Base-by-base conservation (phyloP, 2,797 vertebrate species). In the Cuculus canorus region DNA sequence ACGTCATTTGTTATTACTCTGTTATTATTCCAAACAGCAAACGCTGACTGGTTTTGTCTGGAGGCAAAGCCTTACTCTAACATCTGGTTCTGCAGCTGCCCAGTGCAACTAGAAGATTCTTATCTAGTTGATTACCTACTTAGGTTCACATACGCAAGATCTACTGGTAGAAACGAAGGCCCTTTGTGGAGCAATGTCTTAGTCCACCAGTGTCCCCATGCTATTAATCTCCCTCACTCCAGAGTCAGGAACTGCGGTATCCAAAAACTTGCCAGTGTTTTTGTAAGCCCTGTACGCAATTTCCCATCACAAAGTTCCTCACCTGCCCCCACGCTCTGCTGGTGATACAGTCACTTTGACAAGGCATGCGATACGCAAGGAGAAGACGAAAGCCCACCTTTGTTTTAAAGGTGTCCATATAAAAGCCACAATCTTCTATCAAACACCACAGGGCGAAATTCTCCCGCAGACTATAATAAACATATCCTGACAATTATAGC, bases 1-100 rank as follows among this genome's bases (percentile, higher is more conserved):
- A 33, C 60, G 1, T 86, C 87, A 82, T 73, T 77, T 85, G 89
- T 91, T 91, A 73, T 93, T 43, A 80, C 54, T 86, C 50, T 39
- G 9, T 47, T 78, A 81, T 85, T 91, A 88, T 53, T 86, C 41
- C 59, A 28, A 89, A 60, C 43, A 73, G 57, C 50, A 25, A 14
- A 23, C 5, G 11, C 25, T 24, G 59, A 63, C 28, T 71, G 45
- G 6, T 91, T 87, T 43, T 91, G 68, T 81, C 92, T 27, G 47
- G 61, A 89, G 57, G 76, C 85, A 88, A 60, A 92, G 57, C 7
- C 0, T 33, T 30, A 9, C 61, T 56, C 37, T 59, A 50, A 53
- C 61, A 68, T 14, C 68, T 53, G 28, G 39, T 70, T 75, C 72
- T 27, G 6, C 59, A 88, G 32, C 45, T 41, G 45, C 23, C 59